Percentiles rank a stretch among this genome's conserved stretches.
These are phyloP conservation scores for Oryzias melastigma DNA, from an alignment of 2,113 vertebrate genomes.

Conservation along the genomic window DNA sequence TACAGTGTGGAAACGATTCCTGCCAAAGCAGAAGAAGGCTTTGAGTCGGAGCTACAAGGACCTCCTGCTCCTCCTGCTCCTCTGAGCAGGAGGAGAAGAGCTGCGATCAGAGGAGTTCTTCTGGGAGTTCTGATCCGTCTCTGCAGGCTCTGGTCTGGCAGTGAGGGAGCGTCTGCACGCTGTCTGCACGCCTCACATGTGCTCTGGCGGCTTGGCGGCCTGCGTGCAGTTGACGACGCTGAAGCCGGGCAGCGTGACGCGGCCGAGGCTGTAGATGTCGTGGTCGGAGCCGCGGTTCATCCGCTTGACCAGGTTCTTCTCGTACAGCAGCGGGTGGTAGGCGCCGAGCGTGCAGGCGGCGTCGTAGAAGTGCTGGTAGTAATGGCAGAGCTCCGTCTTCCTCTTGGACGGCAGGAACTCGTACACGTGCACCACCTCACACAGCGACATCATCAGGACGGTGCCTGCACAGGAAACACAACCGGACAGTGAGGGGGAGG, in stretches of 20 bases:
- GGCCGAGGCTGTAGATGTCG: conserved; percentile 71
- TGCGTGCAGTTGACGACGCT: conserved; percentile 68
- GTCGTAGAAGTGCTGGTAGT: conserved; percentile 79
- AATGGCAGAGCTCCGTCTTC: conserved; percentile 80
- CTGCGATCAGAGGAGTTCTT: no score
- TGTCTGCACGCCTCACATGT: no score
- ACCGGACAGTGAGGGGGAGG: not conserved
- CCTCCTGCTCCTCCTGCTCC: no score
- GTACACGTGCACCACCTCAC: conserved; percentile 78
- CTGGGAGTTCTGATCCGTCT: no score
- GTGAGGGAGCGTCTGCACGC: no score
- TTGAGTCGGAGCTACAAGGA: no score
- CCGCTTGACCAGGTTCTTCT: conserved; percentile 81
- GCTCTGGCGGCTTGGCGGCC: not conserved
- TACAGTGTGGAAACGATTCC: no score
- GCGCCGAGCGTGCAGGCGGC: conserved; percentile 80
- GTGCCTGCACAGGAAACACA: conserved; percentile 59
- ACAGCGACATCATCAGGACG: conserved; percentile 81
- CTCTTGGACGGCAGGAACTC: conserved; percentile 80
- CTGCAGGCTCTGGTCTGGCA: no score
- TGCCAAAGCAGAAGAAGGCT: no score
- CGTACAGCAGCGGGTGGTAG: conserved; percentile 81
- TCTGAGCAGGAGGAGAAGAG: no score
- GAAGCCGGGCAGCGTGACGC: conserved; percentile 76
- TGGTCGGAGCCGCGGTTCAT: conserved; percentile 76